Percentiles rank a stretch among this genome's conserved stretches.
These are phyloP conservation scores for Leucosticte australis DNA, from an alignment of 2,113 vertebrate species.

Conservation along the genomic window DNA sequence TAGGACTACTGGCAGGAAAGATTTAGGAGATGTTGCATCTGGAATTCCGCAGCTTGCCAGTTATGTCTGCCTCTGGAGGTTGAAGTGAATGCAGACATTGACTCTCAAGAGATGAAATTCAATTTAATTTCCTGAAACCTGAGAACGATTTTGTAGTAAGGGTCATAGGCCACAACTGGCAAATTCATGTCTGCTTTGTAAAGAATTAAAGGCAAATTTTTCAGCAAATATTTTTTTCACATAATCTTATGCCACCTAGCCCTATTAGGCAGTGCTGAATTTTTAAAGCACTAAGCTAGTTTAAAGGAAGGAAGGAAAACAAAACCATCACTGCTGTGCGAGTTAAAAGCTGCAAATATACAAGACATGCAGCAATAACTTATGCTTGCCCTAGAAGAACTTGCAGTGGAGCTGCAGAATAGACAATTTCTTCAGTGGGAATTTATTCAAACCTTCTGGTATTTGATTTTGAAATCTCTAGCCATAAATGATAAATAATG, in stretches of 20 bases:
- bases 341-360: background rate
- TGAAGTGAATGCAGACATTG: background rate
- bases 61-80: background rate
- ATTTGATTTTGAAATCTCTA: background rate
- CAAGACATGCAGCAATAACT: background rate
- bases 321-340: background rate
- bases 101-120: background rate
- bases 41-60: background rate
- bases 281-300: background rate
- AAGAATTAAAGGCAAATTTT: background rate
- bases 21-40: background rate
- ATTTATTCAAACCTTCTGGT: background rate
- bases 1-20: background rate
- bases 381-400: background rate
- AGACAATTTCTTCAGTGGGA: background rate
- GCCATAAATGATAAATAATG: background rate
- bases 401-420: background rate
- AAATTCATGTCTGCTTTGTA: background rate
- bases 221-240: background rate
- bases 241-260: background rate
- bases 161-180: background rate
- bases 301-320: background rate
- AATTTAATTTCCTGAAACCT: slow-evolving; percentile 8
- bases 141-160: background rate
- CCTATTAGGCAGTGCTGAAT: background rate